phyloP scores from a whole-genome alignment of 2,113 vertebrate species.

The Herpetotheres cachinnans region DNA sequence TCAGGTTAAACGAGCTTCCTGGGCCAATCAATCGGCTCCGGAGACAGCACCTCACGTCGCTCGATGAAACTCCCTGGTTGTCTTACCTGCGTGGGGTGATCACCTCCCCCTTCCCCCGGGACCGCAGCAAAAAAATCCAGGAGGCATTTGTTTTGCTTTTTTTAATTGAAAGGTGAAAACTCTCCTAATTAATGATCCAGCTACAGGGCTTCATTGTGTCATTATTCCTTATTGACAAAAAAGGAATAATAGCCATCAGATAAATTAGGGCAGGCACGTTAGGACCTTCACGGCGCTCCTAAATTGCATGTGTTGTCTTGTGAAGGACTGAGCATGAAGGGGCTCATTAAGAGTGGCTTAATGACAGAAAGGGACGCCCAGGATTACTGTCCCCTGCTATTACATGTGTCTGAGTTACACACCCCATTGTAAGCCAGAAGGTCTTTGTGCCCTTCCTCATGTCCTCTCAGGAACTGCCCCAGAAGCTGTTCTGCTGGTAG shows the following conservation, averaged over 20 bases:
- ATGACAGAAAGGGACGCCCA: background rate
- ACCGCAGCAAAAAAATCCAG: background rate
- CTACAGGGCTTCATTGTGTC: background rate
- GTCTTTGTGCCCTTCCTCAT: background rate
- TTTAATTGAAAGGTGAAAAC: conserved; percentile 43
- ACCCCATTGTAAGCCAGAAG: background rate
- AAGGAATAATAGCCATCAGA: background rate
- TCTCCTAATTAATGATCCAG: conserved; percentile 38
- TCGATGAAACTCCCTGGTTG: background rate
- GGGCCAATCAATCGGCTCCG: conserved; percentile 21
- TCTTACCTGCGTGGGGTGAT: background rate
- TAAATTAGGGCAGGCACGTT: background rate
- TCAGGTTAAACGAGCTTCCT: conserved; percentile 11
- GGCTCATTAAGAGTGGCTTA: background rate
- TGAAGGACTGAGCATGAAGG: background rate
- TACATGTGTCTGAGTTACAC: background rate
- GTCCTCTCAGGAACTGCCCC: background rate
- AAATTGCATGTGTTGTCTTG: background rate
- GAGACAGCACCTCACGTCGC: background rate
- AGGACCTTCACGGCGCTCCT: background rate
- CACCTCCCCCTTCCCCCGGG: background rate
- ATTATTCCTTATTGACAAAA: conserved; percentile 38
- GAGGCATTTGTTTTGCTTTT: conserved; percentile 18
- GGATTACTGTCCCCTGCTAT: background rate
- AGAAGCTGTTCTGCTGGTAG: background rate